phyloP scores from a whole-genome alignment of 2,888 invertebrate genomes.

The Conus canariensis region DNA sequence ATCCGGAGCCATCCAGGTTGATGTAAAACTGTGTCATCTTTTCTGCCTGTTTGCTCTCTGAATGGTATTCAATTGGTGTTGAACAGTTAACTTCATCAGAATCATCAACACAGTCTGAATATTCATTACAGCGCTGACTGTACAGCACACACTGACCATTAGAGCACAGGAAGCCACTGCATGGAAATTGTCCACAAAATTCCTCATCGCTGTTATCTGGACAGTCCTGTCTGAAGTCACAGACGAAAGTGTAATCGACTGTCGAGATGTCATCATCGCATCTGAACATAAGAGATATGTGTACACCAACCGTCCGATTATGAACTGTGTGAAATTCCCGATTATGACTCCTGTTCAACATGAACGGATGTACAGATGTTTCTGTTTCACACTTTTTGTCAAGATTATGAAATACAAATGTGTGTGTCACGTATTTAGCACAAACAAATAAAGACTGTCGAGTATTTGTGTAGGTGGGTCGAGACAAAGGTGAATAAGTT shows the following conservation, averaged over 20 bases:
- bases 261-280: background rate
- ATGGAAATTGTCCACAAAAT: background rate
- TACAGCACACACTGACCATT: background rate
- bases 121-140: background rate
- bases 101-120: background rate
- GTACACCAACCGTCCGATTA: no score
- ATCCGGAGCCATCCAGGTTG: conserved; percentile 44
- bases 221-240: conserved; percentile 14
- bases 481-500: background rate
- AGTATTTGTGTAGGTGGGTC: background rate
- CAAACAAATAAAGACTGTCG: background rate
- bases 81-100: background rate
- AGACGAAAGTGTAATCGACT: background rate
- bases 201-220: background rate
- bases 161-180: background rate
- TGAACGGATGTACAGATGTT: background rate
- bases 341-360: background rate
- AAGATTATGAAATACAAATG: background rate
- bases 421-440: background rate
- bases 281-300: background rate
- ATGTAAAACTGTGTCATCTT: background rate
- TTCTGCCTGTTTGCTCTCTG: background rate
- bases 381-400: background rate
- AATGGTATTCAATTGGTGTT: no score
- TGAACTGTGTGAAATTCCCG: background rate